Percentiles rank a stretch among this genome's conserved stretches.
phyloP scores from a whole-genome alignment of 1,140 invertebrate species.

The Hyposmocoma kahamanoa region DNA sequence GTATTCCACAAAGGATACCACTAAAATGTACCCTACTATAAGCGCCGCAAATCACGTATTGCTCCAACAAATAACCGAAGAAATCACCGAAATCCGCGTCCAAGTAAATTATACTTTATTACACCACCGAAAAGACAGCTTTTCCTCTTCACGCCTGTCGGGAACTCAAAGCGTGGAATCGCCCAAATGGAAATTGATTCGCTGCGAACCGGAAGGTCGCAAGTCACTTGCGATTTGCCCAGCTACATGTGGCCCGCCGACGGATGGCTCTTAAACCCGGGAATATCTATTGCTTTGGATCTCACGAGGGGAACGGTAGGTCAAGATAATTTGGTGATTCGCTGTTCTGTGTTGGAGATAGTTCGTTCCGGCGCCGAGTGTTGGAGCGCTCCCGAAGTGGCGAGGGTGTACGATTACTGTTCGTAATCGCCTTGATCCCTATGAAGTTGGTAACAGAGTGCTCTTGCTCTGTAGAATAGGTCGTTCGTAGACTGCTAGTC shows the following conservation, averaged over 20 bases:
- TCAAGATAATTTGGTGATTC: conserved; percentile 17
- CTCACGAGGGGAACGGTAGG: conserved; percentile 22
- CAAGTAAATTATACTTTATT: conserved; percentile 32
- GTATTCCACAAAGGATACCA: background rate
- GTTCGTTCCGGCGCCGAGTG: conserved; percentile 30
- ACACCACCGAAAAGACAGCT: conserved; percentile 23
- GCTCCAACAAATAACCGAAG: conserved; percentile 44
- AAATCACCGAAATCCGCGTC: conserved; percentile 28
- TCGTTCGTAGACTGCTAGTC: background rate
- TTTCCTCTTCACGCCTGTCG: conserved; percentile 13
- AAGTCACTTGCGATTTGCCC: conserved; percentile 21
- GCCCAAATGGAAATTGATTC: conserved; percentile 56
- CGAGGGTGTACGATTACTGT: conserved; percentile 51
- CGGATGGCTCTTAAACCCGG: conserved; percentile 24
- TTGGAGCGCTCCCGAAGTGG: conserved; percentile 34
- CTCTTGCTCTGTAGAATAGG: conserved; percentile 20
- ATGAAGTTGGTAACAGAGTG: conserved; percentile 53
- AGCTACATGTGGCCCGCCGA: conserved; percentile 15
- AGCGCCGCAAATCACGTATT: conserved; percentile 56
- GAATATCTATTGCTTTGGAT: conserved; percentile 3
- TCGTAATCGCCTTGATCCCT: conserved; percentile 61
- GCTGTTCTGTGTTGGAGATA: conserved; percentile 16
- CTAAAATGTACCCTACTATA: conserved; percentile 39
- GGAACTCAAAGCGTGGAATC: conserved; percentile 19
- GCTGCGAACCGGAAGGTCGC: conserved; percentile 44